Conservation (phyloP, 1,140 invertebrate genomes). For the Ectropis grisescens region DNA sequence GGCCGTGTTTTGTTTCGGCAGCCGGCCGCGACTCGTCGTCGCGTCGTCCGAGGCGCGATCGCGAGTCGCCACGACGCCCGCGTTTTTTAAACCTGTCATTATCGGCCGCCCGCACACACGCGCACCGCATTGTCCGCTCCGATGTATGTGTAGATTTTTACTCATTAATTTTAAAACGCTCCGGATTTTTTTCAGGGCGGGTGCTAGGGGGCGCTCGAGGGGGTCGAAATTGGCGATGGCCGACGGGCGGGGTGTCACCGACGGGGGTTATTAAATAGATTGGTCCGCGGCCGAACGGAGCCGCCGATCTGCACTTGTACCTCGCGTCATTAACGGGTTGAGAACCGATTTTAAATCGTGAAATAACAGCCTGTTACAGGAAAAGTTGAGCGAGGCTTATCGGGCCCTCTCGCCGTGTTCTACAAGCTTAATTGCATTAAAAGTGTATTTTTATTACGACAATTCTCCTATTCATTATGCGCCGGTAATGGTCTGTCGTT, state of each 20-base stretch:
- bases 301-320: constrained; percentile 67
- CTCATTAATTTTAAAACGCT: constrained; percentile 73
- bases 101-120: constrained; percentile 55
- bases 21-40: background rate
- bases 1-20: background rate
- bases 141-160: constrained; percentile 68
- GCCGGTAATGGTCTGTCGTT: constrained; percentile 9
- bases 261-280: constrained; percentile 71
- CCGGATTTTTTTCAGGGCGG: constrained; percentile 70
- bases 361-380: constrained; percentile 67
- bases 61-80: background rate
- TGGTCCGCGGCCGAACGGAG: constrained; percentile 69
- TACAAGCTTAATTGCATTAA: constrained; percentile 59
- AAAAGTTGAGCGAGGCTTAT: constrained; percentile 64
- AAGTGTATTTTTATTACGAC: constrained; percentile 40
- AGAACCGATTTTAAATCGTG: constrained; percentile 70
- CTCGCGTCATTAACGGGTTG: constrained; percentile 69
- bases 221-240: constrained; percentile 68
- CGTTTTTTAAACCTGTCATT: constrained; percentile 26
- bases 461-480: constrained; percentile 24
- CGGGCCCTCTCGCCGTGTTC: constrained; percentile 42
- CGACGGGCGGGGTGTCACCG: constrained; percentile 64
- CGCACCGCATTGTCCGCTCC: constrained; percentile 32
- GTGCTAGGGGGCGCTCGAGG: constrained; percentile 47
- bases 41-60: background rate